Evolutionary conservation across 2,888 invertebrate species (phyloP), one percentile per base, ranked within the genome.

Genomic region (Onchidella celtica): DNA sequence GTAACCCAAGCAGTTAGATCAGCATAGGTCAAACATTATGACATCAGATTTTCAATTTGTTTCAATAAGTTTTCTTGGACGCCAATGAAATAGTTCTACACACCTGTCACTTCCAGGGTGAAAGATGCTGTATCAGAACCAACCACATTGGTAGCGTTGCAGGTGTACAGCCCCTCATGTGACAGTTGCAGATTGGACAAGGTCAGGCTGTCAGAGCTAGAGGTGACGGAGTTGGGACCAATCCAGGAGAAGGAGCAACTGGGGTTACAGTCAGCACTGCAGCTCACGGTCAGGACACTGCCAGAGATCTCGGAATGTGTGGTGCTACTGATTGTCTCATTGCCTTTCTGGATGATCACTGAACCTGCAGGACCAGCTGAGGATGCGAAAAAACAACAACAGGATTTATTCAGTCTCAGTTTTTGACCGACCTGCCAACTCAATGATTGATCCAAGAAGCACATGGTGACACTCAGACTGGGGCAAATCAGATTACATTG

Each of bases 111-210:
- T 21, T 55, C 55, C 27, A 77, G 57, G 1, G 36, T 34, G 11
- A 77, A 69, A 32, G 55, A 55, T 21, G 47, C 29, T 14, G 68
- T 57, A 59, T 47, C 66, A 0, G 77, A 77, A 2, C 77, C 77
- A 34, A 29, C n/a, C n/a, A 6, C 55, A 55, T 77, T 77, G 32
- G 55, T 77, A 24, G 77, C 77, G 17, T 66, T 57, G 40, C 77
- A 77, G 47, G 68, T 57, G 59, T 77, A 77, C 29, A 32, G 32
- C 4, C 77, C 77, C 68, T 68, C 77, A 27, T 77, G 68, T 14
- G 29, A n/a, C 6, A 66, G 68, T 36, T 77, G 68, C 32, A 77
- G 40, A 55, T 77, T 77, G 68, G 34, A 17, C 36, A 77, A 32
- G 24, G 68, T 55, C 38, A 77, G 59, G 21, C 34, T 69, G 69